Evolutionary conservation across 2,888 invertebrate species (phyloP).

Genomic region (Sepioteuthis lessoniana): DNA sequence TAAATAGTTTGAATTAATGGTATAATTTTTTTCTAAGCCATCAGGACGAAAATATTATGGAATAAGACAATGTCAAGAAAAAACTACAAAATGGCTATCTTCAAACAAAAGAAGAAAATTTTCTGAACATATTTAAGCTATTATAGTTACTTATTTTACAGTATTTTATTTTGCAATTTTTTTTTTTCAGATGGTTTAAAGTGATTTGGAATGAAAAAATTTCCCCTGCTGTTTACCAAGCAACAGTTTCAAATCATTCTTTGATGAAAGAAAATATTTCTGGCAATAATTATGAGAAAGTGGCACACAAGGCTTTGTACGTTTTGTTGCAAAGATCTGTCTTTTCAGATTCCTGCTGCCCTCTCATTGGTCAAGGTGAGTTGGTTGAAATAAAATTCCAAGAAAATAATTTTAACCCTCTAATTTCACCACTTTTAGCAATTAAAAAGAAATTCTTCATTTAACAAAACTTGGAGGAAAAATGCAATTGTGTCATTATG

Average conservation of each 20-base stretch:
- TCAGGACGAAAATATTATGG: no score
- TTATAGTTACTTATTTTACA: neutral
- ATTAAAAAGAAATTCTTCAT: no score
- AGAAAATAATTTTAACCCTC: neutral
- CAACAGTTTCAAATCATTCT: slow-evolving; percentile 65
- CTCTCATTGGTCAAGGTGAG: slow-evolving; percentile 70
- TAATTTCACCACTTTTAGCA: no score
- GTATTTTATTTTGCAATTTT: neutral
- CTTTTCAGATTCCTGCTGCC: slow-evolving; percentile 69
- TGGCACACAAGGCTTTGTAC: slow-evolving; percentile 73
- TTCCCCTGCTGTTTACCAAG: slow-evolving; percentile 68
- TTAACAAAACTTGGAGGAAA: no score
- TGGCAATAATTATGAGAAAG: slow-evolving; percentile 71
- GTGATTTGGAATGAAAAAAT: slow-evolving; percentile 71
- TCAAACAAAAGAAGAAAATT: no score
- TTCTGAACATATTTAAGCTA: neutral
- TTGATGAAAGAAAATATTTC: slow-evolving; percentile 60
- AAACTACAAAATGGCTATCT: no score
- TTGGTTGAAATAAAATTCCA: neutral
- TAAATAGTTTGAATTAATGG: no score
- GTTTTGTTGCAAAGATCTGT: slow-evolving; percentile 74
- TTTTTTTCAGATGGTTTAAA: slow-evolving; percentile 67
- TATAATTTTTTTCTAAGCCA: no score
- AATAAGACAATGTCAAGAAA: no score
- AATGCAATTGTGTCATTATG: no score